Percentiles rank a stretch among this genome's conserved stretches.
Conservation (phyloP, 2,797 vertebrate genomes). For the Natrix natrix region DNA sequence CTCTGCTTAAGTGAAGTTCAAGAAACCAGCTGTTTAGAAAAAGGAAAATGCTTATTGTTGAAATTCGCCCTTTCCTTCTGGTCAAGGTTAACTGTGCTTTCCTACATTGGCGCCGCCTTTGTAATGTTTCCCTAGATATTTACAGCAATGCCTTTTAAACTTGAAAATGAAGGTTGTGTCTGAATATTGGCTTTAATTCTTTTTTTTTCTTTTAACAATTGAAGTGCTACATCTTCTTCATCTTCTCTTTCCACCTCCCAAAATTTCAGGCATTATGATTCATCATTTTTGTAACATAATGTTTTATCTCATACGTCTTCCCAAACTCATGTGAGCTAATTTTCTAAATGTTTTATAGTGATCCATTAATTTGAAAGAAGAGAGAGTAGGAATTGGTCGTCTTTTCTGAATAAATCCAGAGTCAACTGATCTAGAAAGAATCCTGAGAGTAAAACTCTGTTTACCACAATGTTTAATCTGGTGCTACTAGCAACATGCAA, state of each 20-base stretch:
- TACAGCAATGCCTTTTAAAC: constrained; percentile 51
- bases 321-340: background rate
- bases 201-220: background rate
- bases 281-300: background rate
- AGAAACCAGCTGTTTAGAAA: constrained; percentile 65
- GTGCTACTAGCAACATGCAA: background rate
- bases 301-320: background rate
- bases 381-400: background rate
- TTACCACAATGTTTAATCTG: background rate
- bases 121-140: constrained; percentile 64
- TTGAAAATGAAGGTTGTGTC: constrained; percentile 5
- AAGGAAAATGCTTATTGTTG: constrained; percentile 67
- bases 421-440: background rate
- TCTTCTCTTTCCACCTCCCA: background rate
- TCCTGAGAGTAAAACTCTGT: background rate
- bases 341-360: background rate
- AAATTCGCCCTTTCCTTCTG: constrained; percentile 51
- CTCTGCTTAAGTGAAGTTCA: constrained; percentile 68
- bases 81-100: constrained; percentile 64
- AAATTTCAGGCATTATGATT: background rate
- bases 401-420: background rate
- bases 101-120: constrained; percentile 45
- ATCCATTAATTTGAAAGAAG: background rate
- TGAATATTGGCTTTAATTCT: constrained; percentile 7
- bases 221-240: background rate